Conservation (phyloP, 1,140 invertebrate species). For the Bathynomus jamesi region DNA sequence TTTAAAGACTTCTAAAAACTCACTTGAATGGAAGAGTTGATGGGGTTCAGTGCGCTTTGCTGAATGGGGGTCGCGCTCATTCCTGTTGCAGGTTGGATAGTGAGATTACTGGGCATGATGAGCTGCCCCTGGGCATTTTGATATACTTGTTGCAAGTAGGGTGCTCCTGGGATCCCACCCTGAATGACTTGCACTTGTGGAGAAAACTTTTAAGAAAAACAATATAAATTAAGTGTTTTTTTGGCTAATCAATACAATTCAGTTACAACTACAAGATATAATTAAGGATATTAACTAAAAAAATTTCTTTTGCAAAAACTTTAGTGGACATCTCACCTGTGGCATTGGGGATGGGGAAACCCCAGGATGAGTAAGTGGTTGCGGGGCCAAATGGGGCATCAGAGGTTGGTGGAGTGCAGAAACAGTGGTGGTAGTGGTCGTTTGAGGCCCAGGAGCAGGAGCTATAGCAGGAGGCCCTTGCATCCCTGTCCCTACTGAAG, state of each 20-base stretch:
- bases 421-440: conserved; percentile 25
- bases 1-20: too few relatives aligned
- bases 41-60: conserved; percentile 48
- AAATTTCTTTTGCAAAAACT: too few relatives aligned
- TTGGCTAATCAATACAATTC: too few relatives aligned
- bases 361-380: conserved; percentile 31
- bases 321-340: conserved; percentile 34
- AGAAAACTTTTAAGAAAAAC: conserved; percentile 19
- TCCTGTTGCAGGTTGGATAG: conserved; percentile 50
- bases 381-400: conserved; percentile 36
- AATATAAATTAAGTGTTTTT: too few relatives aligned
- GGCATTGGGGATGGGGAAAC: conserved; percentile 38
- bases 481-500: conserved; percentile 26
- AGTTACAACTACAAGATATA: too few relatives aligned
- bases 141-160: conserved; percentile 70
- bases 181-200: conserved; percentile 65
- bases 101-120: conserved; percentile 68
- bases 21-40: conserved; percentile 71
- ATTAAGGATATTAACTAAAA: too few relatives aligned
- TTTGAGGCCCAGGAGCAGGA: conserved; percentile 29
- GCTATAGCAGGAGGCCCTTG: conserved; percentile 33
- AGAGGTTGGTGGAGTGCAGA: conserved; percentile 37
- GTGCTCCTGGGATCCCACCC: conserved; percentile 65
- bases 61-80: conserved; percentile 29
- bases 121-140: conserved; percentile 63